These are phyloP conservation scores for Platalea minor DNA, from an alignment of 2,797 vertebrate species.

Conservation along the genomic window DNA sequence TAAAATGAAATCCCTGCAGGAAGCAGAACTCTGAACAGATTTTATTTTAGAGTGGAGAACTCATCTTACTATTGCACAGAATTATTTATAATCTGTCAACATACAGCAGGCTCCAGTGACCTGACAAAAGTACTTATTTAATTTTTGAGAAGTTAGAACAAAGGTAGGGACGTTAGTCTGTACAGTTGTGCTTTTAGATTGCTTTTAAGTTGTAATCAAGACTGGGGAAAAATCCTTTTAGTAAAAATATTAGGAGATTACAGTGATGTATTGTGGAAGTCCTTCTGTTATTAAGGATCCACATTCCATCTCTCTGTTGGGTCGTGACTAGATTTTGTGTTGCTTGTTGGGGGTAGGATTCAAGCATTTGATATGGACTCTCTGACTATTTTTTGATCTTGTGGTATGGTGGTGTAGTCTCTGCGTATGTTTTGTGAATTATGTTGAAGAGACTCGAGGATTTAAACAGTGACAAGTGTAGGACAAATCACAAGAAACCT, in stretches of 20 bases:
- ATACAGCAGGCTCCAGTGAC: background rate
- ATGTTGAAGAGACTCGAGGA: background rate
- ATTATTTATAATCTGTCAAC: background rate
- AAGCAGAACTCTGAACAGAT: background rate
- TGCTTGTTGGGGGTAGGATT: background rate
- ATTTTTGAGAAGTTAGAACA: background rate
- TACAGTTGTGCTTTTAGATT: background rate
- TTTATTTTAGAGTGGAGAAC: background rate
- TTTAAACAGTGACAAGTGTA: fast-evolving
- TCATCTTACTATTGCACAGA: background rate
- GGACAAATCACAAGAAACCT: background rate
- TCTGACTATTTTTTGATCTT: background rate
- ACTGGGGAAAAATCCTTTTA: background rate
- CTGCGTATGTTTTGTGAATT: background rate
- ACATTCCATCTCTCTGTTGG: fast-evolving
- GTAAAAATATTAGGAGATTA: background rate
- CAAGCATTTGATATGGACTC: background rate
- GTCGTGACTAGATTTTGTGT: background rate
- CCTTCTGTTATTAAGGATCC: background rate
- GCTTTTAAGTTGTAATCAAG: background rate
- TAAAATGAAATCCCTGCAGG: constrained; percentile 18
- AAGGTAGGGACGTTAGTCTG: background rate
- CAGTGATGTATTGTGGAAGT: background rate
- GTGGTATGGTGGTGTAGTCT: too few relatives aligned
- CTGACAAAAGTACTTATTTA: background rate